These are phyloP conservation scores for Zaprionus tsacasi DNA, from an alignment of 1,140 invertebrate genomes.

Conservation along the genomic window DNA sequence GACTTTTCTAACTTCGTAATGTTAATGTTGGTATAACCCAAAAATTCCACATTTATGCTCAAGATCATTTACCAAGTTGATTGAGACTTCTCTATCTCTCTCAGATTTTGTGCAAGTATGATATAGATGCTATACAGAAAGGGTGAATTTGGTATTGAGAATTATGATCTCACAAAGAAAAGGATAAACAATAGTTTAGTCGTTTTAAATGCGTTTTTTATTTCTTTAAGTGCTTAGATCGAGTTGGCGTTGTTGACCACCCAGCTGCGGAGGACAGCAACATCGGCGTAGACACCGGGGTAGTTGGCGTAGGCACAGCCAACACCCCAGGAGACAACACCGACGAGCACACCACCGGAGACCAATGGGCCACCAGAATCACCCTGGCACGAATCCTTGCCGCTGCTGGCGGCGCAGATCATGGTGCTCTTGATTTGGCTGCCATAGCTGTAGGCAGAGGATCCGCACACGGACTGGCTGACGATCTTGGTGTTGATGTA, in stretches of 20 bases:
- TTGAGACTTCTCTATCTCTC: too few species aligned
- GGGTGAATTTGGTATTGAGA: too few species aligned
- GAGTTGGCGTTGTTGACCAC: slow-evolving; percentile 20
- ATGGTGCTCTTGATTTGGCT: slow-evolving; percentile 64
- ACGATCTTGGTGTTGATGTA: slow-evolving; percentile 67
- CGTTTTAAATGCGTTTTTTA: slow-evolving; percentile 19
- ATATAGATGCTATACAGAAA: too few species aligned
- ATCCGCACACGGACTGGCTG: slow-evolving; percentile 18
- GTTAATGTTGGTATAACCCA: too few species aligned
- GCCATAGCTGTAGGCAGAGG: slow-evolving; percentile 55
- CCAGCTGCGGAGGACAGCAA: slow-evolving; percentile 81
- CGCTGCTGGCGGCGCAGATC: slow-evolving; percentile 83
- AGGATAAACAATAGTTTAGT: too few species aligned
- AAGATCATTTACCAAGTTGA: too few species aligned
- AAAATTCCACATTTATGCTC: too few species aligned
- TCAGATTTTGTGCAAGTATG: too few species aligned
- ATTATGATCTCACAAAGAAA: too few species aligned
- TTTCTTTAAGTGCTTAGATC: slow-evolving; percentile 20
- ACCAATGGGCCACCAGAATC: slow-evolving; percentile 85
- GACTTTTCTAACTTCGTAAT: too few species aligned
- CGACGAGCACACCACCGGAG: slow-evolving; percentile 71
- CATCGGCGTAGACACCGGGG: slow-evolving; percentile 87
- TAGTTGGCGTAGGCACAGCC: slow-evolving; percentile 53
- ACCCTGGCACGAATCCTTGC: slow-evolving; percentile 72
- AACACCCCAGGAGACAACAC: slow-evolving; percentile 88